Percentiles rank a stretch among this genome's conserved stretches.
These are phyloP conservation scores for Engystomops pustulosus DNA, from an alignment of 2,113 vertebrate species.

Conservation along the genomic window DNA sequence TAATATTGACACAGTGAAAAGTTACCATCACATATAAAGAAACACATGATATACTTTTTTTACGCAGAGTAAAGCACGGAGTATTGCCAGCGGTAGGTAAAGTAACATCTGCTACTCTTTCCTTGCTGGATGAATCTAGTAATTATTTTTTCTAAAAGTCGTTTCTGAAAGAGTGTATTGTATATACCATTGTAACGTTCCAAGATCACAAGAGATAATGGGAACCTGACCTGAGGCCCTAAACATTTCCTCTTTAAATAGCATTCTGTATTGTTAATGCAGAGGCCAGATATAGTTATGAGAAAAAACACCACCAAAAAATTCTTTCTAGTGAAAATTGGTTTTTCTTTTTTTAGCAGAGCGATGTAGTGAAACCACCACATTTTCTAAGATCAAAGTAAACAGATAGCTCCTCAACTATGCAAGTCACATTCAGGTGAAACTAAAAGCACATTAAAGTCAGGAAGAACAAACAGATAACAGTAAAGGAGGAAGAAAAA, in stretches of 20 bases:
- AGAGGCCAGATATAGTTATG: neutral
- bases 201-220: neutral
- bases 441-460: neutral
- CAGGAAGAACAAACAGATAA: neutral
- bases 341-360: neutral
- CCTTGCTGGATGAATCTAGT: too few relatives aligned
- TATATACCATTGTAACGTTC: neutral
- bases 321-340: neutral
- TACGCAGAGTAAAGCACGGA: too few relatives aligned
- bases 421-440: neutral
- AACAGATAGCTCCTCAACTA: slow-evolving; percentile 6
- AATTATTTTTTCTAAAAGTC: too few relatives aligned
- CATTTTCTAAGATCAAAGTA: neutral
- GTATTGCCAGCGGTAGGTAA: too few relatives aligned
- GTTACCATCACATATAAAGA: too few relatives aligned
- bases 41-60: too few relatives aligned
- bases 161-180: neutral
- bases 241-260: neutral
- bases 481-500: neutral
- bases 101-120: too few relatives aligned
- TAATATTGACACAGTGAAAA: too few relatives aligned
- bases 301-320: neutral
- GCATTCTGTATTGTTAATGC: neutral
- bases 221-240: neutral
- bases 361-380: slow-evolving; percentile 5